Conservation (phyloP, 2,797 vertebrate genomes). For the Propithecus perrieri region DNA sequence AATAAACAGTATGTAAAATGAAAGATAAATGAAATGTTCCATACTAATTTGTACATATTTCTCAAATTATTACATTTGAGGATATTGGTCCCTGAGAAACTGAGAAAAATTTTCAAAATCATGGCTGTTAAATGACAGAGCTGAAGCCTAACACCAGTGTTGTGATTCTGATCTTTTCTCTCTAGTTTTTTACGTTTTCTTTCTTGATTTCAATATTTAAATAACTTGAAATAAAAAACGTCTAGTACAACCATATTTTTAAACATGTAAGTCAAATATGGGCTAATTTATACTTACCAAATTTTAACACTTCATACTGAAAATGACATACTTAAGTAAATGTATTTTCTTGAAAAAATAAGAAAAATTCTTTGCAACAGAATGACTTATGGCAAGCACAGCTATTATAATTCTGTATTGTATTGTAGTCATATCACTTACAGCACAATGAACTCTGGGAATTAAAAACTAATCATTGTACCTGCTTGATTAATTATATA, state of each 20-base stretch:
- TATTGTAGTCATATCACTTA: not conserved
- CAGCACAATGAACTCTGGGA: not conserved
- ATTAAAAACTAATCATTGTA: not conserved
- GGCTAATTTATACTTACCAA: not conserved
- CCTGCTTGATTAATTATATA: not conserved
- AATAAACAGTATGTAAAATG: not conserved
- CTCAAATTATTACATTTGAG: not conserved
- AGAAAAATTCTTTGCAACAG: not conserved
- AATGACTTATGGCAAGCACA: not conserved
- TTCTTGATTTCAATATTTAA: not conserved
- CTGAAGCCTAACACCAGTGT: not conserved
- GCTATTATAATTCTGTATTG: not conserved
- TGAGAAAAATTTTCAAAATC: not conserved
- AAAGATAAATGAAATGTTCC: not conserved
- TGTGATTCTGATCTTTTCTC: not conserved
- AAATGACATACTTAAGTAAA: not conserved
- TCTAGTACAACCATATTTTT: not conserved
- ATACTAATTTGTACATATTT: not conserved
- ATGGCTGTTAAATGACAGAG: not conserved
- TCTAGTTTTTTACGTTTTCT: not conserved
- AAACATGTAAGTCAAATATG: not conserved
- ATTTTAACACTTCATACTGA: not conserved
- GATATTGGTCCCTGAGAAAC: not conserved
- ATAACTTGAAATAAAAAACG: not conserved
- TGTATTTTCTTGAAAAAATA: not conserved